Conservation (phyloP, 2,888 invertebrate genomes). For the Orthonychiurus folsomi region DNA sequence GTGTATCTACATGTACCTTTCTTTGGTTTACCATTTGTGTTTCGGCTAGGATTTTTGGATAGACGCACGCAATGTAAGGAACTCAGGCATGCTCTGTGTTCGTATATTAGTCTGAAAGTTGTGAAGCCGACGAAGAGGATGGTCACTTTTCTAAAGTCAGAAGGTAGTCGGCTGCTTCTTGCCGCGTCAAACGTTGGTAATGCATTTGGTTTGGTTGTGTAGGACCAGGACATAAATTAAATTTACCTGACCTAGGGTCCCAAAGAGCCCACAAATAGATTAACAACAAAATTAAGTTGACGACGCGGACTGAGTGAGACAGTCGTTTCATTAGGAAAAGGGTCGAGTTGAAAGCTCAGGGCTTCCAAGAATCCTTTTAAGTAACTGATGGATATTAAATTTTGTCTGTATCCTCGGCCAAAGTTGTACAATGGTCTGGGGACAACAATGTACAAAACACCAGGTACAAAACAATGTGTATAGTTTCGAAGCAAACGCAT, state of each 20-base stretch:
- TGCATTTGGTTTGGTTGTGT: neutral
- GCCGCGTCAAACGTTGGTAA: too few species aligned
- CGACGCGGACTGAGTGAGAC: neutral
- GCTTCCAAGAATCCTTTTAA: neutral
- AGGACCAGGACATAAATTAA: neutral
- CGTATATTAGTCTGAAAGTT: neutral
- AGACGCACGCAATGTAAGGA: neutral
- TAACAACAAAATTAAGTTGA: conserved; percentile 9
- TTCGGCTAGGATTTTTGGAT: neutral
- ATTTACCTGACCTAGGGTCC: neutral
- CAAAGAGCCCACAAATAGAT: neutral
- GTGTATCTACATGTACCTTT: neutral
- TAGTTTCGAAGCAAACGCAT: too few species aligned
- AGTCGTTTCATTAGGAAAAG: neutral
- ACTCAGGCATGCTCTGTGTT: neutral
- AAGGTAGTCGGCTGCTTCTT: too few species aligned
- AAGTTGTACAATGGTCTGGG: too few species aligned
- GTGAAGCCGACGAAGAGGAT: neutral
- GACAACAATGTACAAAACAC: too few species aligned
- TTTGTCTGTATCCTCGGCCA: conserved; percentile 1
- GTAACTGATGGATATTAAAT: neutral
- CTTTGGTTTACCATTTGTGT: too few species aligned
- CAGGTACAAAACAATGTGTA: too few species aligned
- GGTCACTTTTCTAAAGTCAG: neutral
- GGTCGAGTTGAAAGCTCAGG: neutral